Base-by-base conservation (phyloP, 1,140 invertebrate genomes). In the Pogonognathellus flavescens region DNA sequence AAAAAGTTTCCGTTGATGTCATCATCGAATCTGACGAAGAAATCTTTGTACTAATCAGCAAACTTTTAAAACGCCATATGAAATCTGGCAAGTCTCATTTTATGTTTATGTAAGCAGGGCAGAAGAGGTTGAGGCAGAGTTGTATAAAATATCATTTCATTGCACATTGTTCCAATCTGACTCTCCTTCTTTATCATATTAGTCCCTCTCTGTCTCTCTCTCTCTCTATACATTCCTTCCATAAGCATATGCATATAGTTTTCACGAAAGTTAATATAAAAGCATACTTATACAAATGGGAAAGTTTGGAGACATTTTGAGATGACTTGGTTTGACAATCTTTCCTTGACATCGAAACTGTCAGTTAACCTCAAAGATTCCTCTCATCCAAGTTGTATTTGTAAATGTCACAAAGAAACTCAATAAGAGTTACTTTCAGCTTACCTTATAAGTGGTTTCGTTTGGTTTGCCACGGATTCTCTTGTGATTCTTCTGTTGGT, bases 291-390 rank as follows among this genome's bases (percentile, higher is more conserved):
- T n/a, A 18, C 13, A 59, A 59, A 41, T 41, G 13, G 20, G 18
- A 66, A 66, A 66, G 20, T 66, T 10, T 31, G 1, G 22, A 13
- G 62, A 25, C 5, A 14, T 11, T 10, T 31, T 8, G 59, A 66
- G 22, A 66, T 66, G 62, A 66, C 62, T 25, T 66, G 25, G 22
- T 14, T 66, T 31, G 62, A 25, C 62, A 66, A 25, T 66, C 60
- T 62, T 66, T 31, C 62, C 62, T 66, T 66, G 62, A 66, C 62
- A 66, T 66, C 22, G 62, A 66, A 25, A 66, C 22, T 66, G 62
- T 66, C 62, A 66, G 62, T 66, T 66, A 31, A 66, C 22, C 62
- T 66, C 62, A 11, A 66, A 62, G 18, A 62, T 62, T 41, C 18
- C 18, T 22, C 59, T 22, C 20, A 62, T 62, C 13, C 60, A 22